Evolutionary conservation across 2,797 vertebrate species (phyloP).

Genomic region (Delichon dasypus): DNA sequence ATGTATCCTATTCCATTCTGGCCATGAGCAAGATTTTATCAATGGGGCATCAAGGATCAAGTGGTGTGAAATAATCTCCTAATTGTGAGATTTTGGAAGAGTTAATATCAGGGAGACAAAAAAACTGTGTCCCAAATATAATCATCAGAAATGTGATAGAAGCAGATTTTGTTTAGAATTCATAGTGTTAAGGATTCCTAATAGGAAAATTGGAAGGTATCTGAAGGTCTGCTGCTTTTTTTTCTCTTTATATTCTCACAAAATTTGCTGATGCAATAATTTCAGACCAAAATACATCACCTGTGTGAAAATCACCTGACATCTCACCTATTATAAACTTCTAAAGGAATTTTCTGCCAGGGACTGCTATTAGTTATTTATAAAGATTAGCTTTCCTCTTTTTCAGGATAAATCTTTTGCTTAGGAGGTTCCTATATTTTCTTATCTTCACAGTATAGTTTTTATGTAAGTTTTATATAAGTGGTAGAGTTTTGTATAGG

Average conservation of each 20-base stretch:
- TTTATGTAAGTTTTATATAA: not conserved
- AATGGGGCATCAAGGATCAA: not conserved
- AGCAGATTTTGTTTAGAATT: not conserved
- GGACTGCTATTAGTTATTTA: not conserved
- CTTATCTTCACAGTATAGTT: not conserved
- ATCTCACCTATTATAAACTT: not conserved
- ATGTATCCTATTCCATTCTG: no score
- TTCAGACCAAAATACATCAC: not conserved
- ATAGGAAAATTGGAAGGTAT: not conserved
- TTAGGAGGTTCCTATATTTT: not conserved
- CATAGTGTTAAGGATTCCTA: not conserved
- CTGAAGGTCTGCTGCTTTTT: not conserved
- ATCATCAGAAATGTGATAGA: not conserved
- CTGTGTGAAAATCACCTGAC: not conserved
- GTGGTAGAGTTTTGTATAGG: not conserved
- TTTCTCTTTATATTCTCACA: not conserved
- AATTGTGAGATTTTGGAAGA: not conserved
- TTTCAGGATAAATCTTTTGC: not conserved
- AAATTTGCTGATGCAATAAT: not conserved
- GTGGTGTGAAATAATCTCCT: not conserved
- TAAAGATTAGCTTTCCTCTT: not conserved
- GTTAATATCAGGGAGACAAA: not conserved
- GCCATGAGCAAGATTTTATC: no score
- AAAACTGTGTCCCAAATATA: accelerated
- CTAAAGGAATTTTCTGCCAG: not conserved